Percentiles rank a stretch among this genome's conserved stretches.
Conservation (phyloP, 2,113 vertebrate genomes). For the Pollachius pollachius region DNA sequence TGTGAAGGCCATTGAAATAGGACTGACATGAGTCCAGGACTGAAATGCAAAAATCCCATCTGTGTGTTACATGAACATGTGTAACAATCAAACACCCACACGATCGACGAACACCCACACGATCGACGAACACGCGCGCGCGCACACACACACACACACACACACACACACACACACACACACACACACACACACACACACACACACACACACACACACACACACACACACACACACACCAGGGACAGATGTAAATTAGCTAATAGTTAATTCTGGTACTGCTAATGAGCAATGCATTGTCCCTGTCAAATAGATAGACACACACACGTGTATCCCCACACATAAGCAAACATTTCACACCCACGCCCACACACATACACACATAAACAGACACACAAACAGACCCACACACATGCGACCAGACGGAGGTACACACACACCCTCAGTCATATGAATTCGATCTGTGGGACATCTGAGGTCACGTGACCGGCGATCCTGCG, state of each 20-base stretch:
- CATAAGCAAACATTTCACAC: neutral
- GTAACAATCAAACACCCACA: too few relatives aligned
- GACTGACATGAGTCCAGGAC: too few relatives aligned
- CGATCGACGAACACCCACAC: neutral
- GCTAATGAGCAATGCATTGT: too few relatives aligned
- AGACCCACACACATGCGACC: neutral
- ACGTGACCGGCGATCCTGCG: slow-evolving; percentile 65
- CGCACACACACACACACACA: neutral
- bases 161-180: neutral
- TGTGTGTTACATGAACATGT: too few relatives aligned
- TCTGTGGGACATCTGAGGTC: slow-evolving; percentile 54
- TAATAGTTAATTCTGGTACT: too few relatives aligned
- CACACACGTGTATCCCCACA: neutral
- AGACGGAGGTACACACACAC: neutral
- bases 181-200: neutral
- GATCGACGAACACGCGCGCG: neutral
- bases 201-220: too few relatives aligned
- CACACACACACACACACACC: too few relatives aligned
- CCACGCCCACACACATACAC: too few relatives aligned
- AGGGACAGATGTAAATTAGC: too few relatives aligned
- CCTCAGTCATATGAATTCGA: slow-evolving; percentile 26
- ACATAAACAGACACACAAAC: too few relatives aligned
- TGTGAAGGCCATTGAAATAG: too few relatives aligned
- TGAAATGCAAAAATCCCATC: too few relatives aligned
- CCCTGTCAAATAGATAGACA: neutral